A percentile compares a stretch with the other conserved stretches of the same genome.
Conservation (phyloP, 37 sponge, comb jelly and placozoan genomes). For the Halisarca cf. caerulea region DNA sequence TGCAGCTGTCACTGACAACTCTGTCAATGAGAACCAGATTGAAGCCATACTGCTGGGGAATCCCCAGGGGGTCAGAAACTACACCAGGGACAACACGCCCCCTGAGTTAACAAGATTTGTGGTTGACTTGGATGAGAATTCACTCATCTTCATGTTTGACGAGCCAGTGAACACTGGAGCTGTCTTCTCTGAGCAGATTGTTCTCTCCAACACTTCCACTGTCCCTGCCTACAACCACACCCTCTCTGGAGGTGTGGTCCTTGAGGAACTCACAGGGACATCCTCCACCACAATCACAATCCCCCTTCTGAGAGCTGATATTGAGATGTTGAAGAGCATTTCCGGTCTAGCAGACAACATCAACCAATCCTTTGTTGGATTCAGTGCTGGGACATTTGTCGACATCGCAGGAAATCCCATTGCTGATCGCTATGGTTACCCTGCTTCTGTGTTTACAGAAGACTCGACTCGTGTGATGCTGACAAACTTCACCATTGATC, state of each 20-base stretch:
- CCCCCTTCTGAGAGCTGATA: slow-evolving; percentile 39
- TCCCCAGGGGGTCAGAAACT: slow-evolving; percentile 49
- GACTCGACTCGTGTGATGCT: slow-evolving; percentile 50
- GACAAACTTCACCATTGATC: slow-evolving; percentile 63
- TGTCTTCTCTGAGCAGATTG: slow-evolving; percentile 19
- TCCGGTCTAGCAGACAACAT: slow-evolving; percentile 53
- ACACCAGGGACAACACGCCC: slow-evolving; percentile 58
- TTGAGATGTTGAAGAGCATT: slow-evolving; percentile 63
- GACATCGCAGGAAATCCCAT: slow-evolving; percentile 60
- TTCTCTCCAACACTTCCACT: slow-evolving; percentile 52
- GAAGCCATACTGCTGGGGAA: slow-evolving; percentile 20
- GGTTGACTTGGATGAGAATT: slow-evolving; percentile 64
- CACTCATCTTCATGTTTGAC: slow-evolving; percentile 64
- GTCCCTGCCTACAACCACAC: slow-evolving; percentile 21
- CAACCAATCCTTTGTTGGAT: slow-evolving; percentile 50
- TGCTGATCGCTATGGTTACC: neutral
- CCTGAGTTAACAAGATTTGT: slow-evolving; percentile 54
- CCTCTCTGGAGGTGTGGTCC: slow-evolving; percentile 62
- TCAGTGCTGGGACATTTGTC: slow-evolving; percentile 52
- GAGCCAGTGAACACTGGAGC: slow-evolving; percentile 63
- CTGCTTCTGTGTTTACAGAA: slow-evolving; percentile 12
- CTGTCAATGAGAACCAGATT: slow-evolving; percentile 47
- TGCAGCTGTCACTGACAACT: slow-evolving; percentile 56
- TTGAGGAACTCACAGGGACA: slow-evolving; percentile 7
- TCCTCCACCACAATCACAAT: slow-evolving; percentile 51